phyloP scores from a whole-genome alignment of 2,797 vertebrate genomes.

The Menidia menidia region DNA sequence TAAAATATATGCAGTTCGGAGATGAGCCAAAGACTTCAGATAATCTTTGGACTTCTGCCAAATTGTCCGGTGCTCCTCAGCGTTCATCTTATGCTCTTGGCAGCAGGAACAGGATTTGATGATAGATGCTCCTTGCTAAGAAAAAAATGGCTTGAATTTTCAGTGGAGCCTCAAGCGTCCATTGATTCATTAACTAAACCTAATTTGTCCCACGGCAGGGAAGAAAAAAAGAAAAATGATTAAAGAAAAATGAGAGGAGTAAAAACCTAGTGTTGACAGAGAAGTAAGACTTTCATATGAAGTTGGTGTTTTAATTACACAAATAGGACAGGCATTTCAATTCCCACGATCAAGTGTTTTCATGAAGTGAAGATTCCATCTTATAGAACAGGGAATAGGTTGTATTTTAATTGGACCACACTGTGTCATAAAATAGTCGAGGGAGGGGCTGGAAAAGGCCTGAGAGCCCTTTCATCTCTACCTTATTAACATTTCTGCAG shows the following conservation, averaged over 20 bases:
- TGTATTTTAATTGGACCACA: slow-evolving; percentile 53
- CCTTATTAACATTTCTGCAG: slow-evolving; percentile 7
- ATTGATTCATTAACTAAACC: slow-evolving; percentile 35
- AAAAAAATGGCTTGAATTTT: slow-evolving; percentile 7
- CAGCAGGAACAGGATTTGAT: slow-evolving; percentile 23
- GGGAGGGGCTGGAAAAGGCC: slow-evolving; percentile 10
- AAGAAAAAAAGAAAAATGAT: slow-evolving; percentile 3
- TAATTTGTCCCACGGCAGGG: slow-evolving; percentile 23
- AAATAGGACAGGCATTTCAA: slow-evolving; percentile 44
- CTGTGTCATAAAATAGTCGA: slow-evolving; percentile 7
- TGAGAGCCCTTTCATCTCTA: slow-evolving; percentile 7
- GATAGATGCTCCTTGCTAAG: slow-evolving; percentile 28
- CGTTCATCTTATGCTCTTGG: slow-evolving; percentile 9
- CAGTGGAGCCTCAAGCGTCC: slow-evolving; percentile 15
- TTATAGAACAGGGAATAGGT: slow-evolving; percentile 25
- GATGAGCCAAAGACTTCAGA: too few species aligned
- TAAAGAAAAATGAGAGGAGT: slow-evolving; percentile 23
- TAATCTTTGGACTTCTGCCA: background rate
- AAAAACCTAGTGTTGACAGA: slow-evolving; percentile 11
- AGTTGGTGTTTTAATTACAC: slow-evolving; percentile 51
- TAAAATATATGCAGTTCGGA: background rate
- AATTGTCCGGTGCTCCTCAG: slow-evolving; percentile 1
- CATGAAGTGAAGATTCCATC: slow-evolving; percentile 55
- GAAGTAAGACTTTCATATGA: slow-evolving; percentile 21
- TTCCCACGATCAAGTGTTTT: slow-evolving; percentile 37